A percentile compares a stretch with the other conserved stretches of the same genome.
phyloP scores from a whole-genome alignment of 2,888 invertebrate genomes.

The Mechanitis mazaeus region DNA sequence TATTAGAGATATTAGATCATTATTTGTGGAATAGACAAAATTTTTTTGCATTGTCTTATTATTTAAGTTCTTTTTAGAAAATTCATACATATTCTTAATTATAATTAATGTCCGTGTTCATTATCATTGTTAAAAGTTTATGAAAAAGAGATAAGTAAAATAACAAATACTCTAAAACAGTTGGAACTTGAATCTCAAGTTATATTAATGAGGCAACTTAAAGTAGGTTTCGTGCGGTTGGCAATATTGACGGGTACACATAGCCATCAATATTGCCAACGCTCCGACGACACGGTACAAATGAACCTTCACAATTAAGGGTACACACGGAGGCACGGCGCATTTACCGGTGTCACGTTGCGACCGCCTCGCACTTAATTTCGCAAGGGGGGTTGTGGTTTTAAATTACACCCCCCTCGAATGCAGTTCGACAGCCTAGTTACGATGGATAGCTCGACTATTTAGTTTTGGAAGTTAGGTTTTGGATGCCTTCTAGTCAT shows the following conservation, averaged over 20 bases:
- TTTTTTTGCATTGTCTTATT: too few species aligned
- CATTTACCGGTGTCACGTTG: constrained; percentile 73
- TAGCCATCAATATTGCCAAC: constrained; percentile 16
- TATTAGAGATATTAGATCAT: too few species aligned
- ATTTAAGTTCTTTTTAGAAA: too few species aligned
- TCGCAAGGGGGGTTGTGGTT: constrained; percentile 64
- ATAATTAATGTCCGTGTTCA: too few species aligned
- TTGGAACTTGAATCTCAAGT: neutral
- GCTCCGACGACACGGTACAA: constrained; percentile 44
- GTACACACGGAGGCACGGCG: constrained; percentile 61
- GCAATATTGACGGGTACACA: constrained; percentile 21
- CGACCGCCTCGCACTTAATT: constrained; percentile 71
- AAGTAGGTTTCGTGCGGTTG: constrained; percentile 13
- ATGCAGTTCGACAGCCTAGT: constrained; percentile 45
- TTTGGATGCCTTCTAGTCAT: constrained; percentile 16
- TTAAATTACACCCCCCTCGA: constrained; percentile 65
- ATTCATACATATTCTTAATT: too few species aligned
- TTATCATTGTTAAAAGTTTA: neutral
- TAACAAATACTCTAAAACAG: neutral
- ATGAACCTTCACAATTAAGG: constrained; percentile 69
- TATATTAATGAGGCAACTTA: constrained; percentile 11
- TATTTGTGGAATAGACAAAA: too few species aligned
- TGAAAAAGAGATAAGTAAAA: neutral
- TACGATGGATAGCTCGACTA: constrained; percentile 36
- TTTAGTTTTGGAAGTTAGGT: constrained; percentile 27